Conservation (phyloP, 2,888 invertebrate species). For the Lepidocyrtoides sp. region DNA sequence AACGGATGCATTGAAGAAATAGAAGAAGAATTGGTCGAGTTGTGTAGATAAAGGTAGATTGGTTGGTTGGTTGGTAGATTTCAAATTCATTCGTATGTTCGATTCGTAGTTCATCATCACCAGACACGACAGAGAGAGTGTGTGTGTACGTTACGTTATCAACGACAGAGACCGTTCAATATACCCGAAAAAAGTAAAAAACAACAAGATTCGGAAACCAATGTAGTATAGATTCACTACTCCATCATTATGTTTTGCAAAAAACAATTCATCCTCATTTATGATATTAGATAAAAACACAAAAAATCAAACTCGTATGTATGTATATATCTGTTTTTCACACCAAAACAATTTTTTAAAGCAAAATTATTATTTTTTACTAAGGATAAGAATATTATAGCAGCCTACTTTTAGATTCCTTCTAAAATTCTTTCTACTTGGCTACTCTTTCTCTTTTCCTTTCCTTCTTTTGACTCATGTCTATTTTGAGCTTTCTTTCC, state of each 20-base stretch:
- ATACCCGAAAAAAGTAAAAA: constrained; percentile 85
- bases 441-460: neutral
- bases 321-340: neutral
- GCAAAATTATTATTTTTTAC: neutral
- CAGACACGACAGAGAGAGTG: constrained; percentile 41
- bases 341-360: neutral
- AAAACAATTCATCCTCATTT: constrained; percentile 1
- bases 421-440: neutral
- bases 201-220: constrained; percentile 84
- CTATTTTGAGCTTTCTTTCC: constrained; percentile 51
- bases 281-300: constrained; percentile 1
- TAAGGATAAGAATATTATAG: neutral
- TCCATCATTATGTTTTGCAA: constrained; percentile 33
- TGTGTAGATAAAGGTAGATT: neutral
- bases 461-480: constrained; percentile 48
- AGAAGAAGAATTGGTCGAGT: neutral
- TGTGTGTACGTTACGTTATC: constrained; percentile 70
- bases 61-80: constrained; percentile 43
- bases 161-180: constrained; percentile 78
- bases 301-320: constrained; percentile 1
- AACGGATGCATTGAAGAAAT: neutral
- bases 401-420: neutral
- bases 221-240: constrained; percentile 78
- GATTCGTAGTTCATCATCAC: constrained; percentile 76
- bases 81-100: constrained; percentile 53